Base-by-base conservation (phyloP, 1,140 invertebrate genomes). In the Ceratosolen solmsi region DNA sequence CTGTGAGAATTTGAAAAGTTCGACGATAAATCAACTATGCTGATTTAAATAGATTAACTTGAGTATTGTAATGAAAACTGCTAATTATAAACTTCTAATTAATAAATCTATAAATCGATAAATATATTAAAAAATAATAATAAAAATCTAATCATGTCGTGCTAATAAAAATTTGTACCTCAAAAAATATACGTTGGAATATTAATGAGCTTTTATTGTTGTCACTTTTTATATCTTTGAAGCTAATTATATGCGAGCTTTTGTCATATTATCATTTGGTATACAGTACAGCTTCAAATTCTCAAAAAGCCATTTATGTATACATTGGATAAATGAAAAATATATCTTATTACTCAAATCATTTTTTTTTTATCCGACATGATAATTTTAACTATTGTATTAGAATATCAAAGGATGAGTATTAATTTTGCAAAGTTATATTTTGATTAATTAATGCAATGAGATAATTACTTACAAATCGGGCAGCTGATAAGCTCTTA, bases 401-500 rank as follows among this genome's bases (percentile, higher is more conserved):
- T 46, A 46, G 5, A 46, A 46, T 13, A 46, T 46, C 41, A 46
- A 7, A 46, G 41, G 5, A 46, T 46, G 13, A 46, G 13, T 46
- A 46, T 46, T 5, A 7, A 46, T 46, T 46, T 46, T 46, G 13
- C 41, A 46, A 46, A 46, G 5, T 46, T 7, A 13, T 46, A 13
- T 46, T 7, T 54, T 15, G 17, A 54, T 54, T 2, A 8, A 54
- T 20, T 54, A 54, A 20, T 54, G 13, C 13, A 46, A 46, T 8
- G 41, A 13, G 5, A 54, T 54, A 11, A 54, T 8, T 82, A 95
- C 95, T 94, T 94, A 96, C 96, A 82, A 95, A 95, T 93, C 95
- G 94, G 78, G 96, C 96, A 86, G 95, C 95, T 85, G 96, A 96
- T 92, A 97, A 96, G 89, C 96, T 97, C 89, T 96, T 97, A 1